These are phyloP conservation scores for Drosophila athabasca DNA, from an alignment of 1,140 invertebrate species.

Conservation along the genomic window DNA sequence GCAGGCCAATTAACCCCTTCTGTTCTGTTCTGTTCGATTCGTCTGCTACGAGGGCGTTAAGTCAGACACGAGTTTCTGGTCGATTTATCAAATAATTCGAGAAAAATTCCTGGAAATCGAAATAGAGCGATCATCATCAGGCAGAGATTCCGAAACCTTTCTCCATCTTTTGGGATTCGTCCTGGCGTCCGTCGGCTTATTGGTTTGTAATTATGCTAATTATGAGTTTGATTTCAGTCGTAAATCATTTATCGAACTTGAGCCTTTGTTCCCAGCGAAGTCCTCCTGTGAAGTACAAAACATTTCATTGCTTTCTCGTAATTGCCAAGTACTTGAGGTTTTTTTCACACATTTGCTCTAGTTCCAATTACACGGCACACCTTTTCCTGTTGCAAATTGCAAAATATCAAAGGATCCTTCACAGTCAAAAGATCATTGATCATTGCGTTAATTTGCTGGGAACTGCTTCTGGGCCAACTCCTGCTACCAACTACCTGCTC, in stretches of 20 bases:
- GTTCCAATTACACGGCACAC: slow-evolving; percentile 57
- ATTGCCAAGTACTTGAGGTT: slow-evolving; percentile 38
- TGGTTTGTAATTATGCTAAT: slow-evolving; percentile 68
- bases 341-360: slow-evolving; percentile 74
- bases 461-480: slow-evolving; percentile 25
- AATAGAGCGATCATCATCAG: slow-evolving; percentile 64
- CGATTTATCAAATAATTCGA: slow-evolving; percentile 76
- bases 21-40: neutral
- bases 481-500: slow-evolving; percentile 44
- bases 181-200: slow-evolving; percentile 34
- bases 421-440: slow-evolving; percentile 46
- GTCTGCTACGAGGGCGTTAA: slow-evolving; percentile 65
- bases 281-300: neutral
- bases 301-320: slow-evolving; percentile 21
- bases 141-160: slow-evolving; percentile 19
- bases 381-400: slow-evolving; percentile 59
- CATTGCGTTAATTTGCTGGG: slow-evolving; percentile 55
- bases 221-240: slow-evolving; percentile 38
- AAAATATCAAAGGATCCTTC: slow-evolving; percentile 31
- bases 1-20: slow-evolving; percentile 73
- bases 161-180: slow-evolving; percentile 34
- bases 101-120: slow-evolving; percentile 62
- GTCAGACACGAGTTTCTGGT: slow-evolving; percentile 76
- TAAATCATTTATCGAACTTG: neutral
- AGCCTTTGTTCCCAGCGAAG: slow-evolving; percentile 33